Evolutionary conservation across 2,888 invertebrate genomes (phyloP).

Genomic region (Drosophila trichaetosa): DNA sequence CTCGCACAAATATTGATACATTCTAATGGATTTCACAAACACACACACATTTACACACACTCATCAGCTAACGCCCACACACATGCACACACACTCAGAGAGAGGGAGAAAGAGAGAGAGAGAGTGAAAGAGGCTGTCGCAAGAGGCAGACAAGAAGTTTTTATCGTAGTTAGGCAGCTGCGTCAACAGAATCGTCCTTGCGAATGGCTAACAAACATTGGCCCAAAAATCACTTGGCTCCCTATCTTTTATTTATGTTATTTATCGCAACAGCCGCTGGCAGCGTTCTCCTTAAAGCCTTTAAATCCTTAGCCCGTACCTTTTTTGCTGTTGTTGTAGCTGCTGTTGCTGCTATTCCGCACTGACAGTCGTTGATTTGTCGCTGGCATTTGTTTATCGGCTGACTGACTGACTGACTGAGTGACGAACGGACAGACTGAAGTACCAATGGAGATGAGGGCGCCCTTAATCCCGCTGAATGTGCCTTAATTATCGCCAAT

Average conservation of each 20-base stretch:
- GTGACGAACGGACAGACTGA: slow-evolving; percentile 7
- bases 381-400: slow-evolving; percentile 62
- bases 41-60: slow-evolving; percentile 20
- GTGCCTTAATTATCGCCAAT: slow-evolving; percentile 62
- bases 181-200: slow-evolving; percentile 64
- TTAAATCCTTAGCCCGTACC: slow-evolving; percentile 52
- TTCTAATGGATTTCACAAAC: slow-evolving; percentile 74
- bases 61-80: slow-evolving; percentile 5
- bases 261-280: slow-evolving; percentile 66
- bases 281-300: slow-evolving; percentile 63
- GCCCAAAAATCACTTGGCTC: slow-evolving; percentile 65
- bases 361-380: slow-evolving; percentile 46
- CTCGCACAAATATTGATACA: slow-evolving; percentile 80
- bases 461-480: slow-evolving; percentile 58
- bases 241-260: slow-evolving; percentile 77
- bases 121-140: slow-evolving; percentile 35
- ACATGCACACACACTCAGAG: slow-evolving; percentile 7
- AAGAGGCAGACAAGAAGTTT: slow-evolving; percentile 58
- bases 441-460: slow-evolving; percentile 24
- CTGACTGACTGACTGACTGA: slow-evolving; percentile 15
- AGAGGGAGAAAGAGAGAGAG: neutral
- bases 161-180: slow-evolving; percentile 77
- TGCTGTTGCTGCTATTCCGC: slow-evolving; percentile 1
- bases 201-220: slow-evolving; percentile 66
- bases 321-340: slow-evolving; percentile 16